Conservation (phyloP, 2,797 vertebrate species). For the Malurus leucopterus region DNA sequence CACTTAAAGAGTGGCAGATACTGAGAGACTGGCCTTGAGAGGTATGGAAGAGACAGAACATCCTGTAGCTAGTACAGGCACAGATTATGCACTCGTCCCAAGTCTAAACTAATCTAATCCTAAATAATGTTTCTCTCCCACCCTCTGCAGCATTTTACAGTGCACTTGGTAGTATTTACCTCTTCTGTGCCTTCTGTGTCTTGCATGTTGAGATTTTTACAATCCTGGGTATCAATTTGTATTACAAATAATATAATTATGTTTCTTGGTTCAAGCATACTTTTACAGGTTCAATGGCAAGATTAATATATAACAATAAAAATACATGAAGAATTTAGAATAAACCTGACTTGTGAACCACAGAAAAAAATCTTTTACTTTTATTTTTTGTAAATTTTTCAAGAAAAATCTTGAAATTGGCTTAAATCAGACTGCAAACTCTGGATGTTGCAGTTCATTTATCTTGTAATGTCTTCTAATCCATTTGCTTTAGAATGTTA, state of each 20-base stretch:
- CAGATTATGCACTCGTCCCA: not conserved
- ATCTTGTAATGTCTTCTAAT: not conserved
- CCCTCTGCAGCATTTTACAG: not conserved
- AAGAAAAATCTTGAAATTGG: not conserved
- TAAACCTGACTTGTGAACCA: not conserved
- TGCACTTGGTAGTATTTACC: not conserved
- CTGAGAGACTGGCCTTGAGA: not conserved
- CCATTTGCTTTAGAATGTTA: not conserved
- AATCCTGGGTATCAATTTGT: not conserved
- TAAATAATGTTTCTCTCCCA: not conserved
- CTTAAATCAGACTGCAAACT: not conserved
- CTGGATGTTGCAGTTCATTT: not conserved
- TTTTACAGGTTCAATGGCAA: not conserved
- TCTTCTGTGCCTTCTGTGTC: not conserved
- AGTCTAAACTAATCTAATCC: not conserved
- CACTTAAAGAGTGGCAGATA: not conserved
- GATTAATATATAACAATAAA: slow-evolving; percentile 2
- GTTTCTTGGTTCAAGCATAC: not conserved
- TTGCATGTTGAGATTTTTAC: not conserved
- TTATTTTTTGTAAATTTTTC: not conserved
- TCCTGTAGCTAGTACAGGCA: not conserved
- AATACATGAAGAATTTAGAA: not conserved
- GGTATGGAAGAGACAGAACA: not conserved
- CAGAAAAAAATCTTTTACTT: not conserved
- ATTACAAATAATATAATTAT: not conserved